Percentiles rank a stretch among this genome's conserved stretches.
These are phyloP conservation scores for Asbolus verrucosus DNA, from an alignment of 1,140 invertebrate species.

Conservation along the genomic window DNA sequence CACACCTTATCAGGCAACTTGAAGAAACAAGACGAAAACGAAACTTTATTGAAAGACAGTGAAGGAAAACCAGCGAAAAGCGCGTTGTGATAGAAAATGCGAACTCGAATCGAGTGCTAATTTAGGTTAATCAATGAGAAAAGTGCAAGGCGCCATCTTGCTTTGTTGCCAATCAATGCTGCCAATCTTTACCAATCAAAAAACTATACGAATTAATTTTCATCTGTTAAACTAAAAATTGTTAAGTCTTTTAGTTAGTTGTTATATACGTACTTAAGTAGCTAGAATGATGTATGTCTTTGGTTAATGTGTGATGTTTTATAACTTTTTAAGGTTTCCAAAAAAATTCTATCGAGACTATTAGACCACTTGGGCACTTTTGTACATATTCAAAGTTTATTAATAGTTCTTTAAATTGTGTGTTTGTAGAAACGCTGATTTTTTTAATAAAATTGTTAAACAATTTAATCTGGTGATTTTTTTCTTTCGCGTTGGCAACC, in stretches of 20 bases:
- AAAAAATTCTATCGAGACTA: too few relatives aligned
- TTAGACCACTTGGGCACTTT: neutral
- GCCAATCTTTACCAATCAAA: too few relatives aligned
- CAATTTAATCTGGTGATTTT: neutral
- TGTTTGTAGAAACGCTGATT: too few relatives aligned
- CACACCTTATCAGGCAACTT: conserved; percentile 85
- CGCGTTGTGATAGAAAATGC: conserved; percentile 2
- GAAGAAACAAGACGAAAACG: conserved; percentile 72
- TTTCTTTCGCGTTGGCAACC: neutral
- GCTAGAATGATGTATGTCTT: neutral
- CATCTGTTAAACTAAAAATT: too few relatives aligned
- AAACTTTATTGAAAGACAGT: conserved; percentile 51
- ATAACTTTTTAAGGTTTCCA: neutral
- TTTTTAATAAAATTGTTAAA: conserved; percentile 1
- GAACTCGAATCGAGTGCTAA: neutral
- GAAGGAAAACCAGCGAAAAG: conserved; percentile 12
- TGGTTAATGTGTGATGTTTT: neutral
- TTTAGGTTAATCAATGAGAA: too few relatives aligned
- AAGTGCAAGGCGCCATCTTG: too few relatives aligned
- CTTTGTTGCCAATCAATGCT: too few relatives aligned
- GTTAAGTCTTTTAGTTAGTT: neutral
- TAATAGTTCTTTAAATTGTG: neutral
- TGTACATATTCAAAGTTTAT: neutral
- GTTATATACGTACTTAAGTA: conserved; percentile 1
- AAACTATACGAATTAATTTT: too few relatives aligned